Evolutionary conservation across 2,797 vertebrate species (phyloP), one percentile per base, ranked within the genome.

Genomic region (Phataginus tetradactyla): DNA sequence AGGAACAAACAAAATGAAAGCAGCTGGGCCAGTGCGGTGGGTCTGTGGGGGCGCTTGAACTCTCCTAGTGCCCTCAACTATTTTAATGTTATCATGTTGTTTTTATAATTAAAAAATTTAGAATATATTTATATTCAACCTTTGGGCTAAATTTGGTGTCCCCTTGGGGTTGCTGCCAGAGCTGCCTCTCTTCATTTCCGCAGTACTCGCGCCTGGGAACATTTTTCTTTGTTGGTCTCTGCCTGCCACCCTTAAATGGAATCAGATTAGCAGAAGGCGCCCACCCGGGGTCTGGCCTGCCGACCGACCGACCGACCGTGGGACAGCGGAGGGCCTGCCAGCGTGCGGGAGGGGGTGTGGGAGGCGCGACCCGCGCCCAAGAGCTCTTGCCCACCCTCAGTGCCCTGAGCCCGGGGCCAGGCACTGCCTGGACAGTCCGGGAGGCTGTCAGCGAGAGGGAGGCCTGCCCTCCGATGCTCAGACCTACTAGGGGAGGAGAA

Each of bases 201-300:
- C 51, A n/a, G 79, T 68, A 72, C 89, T 95, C 83, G 77, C 49
- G 95, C 95, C 86, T 96, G 92, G 96, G 96, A 96, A 97, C n/a
- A 55, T 88, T 88, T 86, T 96, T 79, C 88, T 96, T 83, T 95
- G 12, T 4, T 97, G 94, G 79, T 77, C 86, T 97, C 81, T 85
- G 98, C 86, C 96, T 93, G 90, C 87, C 97, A 92, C 91, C 98
- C 98, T 98, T 98, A 98, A 98, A 98, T 98, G 98, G 98, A 98
- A 98, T 97, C 86, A 96, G 97, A 97, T 97, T 96, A 98, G 97
- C 97, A 90, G 90, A 94, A 97, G 95, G 96, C n/a, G 77, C 90
- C 96, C 97, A 96, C 78, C 45, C 63, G 51, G 97, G 96, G 96
- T 94, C 95, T 94, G 79, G 98, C 51, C 68, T 29, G 45, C 9